Conservation (phyloP, 2,888 invertebrate genomes). For the Cyclophora punctaria region DNA sequence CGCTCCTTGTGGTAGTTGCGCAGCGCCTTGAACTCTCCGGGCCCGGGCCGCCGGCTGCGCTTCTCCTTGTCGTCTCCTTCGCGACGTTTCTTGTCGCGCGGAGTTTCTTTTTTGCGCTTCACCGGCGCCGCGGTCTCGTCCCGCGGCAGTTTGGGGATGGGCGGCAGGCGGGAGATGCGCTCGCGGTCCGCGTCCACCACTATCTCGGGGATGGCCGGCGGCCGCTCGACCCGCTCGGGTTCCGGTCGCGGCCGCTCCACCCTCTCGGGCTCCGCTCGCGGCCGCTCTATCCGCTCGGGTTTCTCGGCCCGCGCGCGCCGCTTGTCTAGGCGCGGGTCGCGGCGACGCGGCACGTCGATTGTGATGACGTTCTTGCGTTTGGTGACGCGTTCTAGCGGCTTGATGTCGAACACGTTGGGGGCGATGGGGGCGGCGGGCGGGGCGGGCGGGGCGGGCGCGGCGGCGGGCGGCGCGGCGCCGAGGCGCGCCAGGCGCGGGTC, state of each 20-base stretch:
- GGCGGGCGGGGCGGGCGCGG: conserved; percentile 9
- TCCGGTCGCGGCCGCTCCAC: conserved; percentile 38
- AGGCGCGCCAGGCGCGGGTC: conserved; percentile 42
- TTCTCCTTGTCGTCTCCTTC: conserved; percentile 15
- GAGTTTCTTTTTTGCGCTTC: conserved; percentile 26
- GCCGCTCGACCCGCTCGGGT: conserved; percentile 45
- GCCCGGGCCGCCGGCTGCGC: conserved; percentile 16
- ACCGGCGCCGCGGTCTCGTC: too few species aligned
- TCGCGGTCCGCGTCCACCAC: conserved; percentile 24
- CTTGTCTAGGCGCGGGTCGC: conserved; percentile 30
- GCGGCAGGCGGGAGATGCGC: neutral
- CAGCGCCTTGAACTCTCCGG: conserved; percentile 72
- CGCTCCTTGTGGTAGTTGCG: conserved; percentile 75
- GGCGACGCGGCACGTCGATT: conserved; percentile 48
- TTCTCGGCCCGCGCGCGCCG: conserved; percentile 19
- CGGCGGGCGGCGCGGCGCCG: conserved; percentile 20
- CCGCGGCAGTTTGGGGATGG: conserved; percentile 5
- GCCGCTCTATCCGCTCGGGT: conserved; percentile 1
- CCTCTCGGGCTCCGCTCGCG: conserved; percentile 26
- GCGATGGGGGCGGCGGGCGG: conserved; percentile 35
- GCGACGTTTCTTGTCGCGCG: conserved; percentile 26
- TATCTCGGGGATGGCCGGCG: conserved; percentile 64
- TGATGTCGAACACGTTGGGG: conserved; percentile 66
- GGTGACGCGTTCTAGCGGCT: conserved; percentile 55
- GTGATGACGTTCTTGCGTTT: conserved; percentile 66